Evolutionary conservation across 2,797 vertebrate genomes (phyloP).

Genomic region (Mormyrus hasselquistii): DNA sequence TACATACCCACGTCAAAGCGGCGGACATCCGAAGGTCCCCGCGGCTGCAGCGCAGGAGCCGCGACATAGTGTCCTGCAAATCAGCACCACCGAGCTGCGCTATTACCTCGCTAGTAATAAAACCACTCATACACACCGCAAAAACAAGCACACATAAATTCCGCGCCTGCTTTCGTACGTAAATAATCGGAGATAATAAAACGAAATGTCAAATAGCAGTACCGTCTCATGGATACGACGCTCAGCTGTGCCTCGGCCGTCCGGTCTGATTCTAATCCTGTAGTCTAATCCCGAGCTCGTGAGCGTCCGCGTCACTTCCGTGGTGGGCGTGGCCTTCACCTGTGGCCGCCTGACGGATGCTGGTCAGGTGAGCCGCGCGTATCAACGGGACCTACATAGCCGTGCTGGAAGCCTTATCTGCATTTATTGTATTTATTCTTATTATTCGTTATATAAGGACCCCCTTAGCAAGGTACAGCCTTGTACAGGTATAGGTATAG

Average conservation of each 20-base stretch:
- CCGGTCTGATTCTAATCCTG: background rate
- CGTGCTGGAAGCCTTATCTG: background rate
- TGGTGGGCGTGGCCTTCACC: background rate
- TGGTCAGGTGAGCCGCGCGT: background rate
- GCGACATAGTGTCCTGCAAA: background rate
- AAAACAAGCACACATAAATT: background rate
- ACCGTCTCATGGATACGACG: background rate
- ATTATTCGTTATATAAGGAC: background rate
- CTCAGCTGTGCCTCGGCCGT: background rate
- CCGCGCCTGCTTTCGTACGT: background rate
- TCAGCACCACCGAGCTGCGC: background rate
- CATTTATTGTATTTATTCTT: background rate
- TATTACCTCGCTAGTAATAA: background rate
- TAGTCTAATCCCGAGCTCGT: slow-evolving; percentile 14
- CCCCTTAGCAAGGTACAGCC: background rate
- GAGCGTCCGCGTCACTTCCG: slow-evolving; percentile 19
- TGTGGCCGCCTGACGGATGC: background rate
- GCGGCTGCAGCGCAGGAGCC: slow-evolving; percentile 2
- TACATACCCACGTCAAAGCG: background rate
- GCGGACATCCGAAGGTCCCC: slow-evolving; percentile 7
- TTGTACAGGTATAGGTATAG: background rate
- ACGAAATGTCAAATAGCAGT: background rate
- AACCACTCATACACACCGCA: background rate
- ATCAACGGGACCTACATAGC: background rate
- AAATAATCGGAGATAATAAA: background rate